Percentiles rank a stretch among this genome's conserved stretches.
phyloP scores from a whole-genome alignment of 1,140 invertebrate genomes.

The Ridgeia piscesae region DNA sequence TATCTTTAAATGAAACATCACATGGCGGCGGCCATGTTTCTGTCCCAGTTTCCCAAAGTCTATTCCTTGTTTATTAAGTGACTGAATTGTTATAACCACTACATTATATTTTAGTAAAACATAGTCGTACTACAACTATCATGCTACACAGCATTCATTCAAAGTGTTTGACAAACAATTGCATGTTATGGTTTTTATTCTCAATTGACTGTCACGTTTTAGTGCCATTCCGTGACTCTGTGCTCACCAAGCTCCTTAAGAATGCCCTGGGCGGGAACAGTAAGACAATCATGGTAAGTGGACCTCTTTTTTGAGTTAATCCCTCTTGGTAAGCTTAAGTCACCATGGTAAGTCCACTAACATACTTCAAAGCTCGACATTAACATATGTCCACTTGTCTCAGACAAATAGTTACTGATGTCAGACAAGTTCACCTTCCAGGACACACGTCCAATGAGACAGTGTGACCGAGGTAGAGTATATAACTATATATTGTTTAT shows the following conservation, averaged over 20 bases:
- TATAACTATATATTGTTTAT: too few relatives aligned
- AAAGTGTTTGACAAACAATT: neutral
- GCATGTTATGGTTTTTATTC: neutral
- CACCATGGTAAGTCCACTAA: neutral
- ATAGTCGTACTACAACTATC: neutral
- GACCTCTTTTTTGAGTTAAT: neutral
- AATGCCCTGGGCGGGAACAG: slow-evolving; percentile 99
- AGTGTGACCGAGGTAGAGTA: too few relatives aligned
- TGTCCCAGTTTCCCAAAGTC: too few relatives aligned
- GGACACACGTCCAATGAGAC: too few relatives aligned
- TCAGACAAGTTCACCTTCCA: too few relatives aligned
- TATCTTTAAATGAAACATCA: too few relatives aligned
- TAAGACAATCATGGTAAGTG: slow-evolving; percentile 73
- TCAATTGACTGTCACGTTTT: neutral
- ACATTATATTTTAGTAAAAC: neutral
- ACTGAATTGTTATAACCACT: too few relatives aligned
- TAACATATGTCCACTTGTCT: too few relatives aligned
- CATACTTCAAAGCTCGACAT: too few relatives aligned
- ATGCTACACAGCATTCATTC: neutral
- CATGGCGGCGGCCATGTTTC: too few relatives aligned
- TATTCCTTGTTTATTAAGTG: too few relatives aligned
- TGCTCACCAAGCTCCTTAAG: slow-evolving; percentile 68
- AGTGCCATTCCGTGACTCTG: slow-evolving; percentile 67
- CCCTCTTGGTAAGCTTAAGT: neutral
- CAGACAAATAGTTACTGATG: too few relatives aligned